These are phyloP conservation scores for Danio tinwini DNA, from an alignment of 2,797 vertebrate genomes.

Conservation along the genomic window DNA sequence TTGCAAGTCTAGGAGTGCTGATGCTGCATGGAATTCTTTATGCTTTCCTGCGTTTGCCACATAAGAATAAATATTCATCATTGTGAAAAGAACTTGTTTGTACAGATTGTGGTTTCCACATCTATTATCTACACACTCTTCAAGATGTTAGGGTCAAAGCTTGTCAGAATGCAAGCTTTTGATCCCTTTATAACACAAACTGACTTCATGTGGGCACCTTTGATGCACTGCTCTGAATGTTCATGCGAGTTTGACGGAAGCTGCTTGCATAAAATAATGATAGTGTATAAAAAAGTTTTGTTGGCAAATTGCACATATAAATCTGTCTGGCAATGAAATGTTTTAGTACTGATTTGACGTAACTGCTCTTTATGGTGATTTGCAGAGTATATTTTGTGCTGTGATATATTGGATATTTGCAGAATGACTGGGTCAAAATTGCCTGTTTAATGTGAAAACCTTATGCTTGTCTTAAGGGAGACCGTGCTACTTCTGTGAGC, in stretches of 20 bases:
- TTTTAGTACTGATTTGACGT: background rate
- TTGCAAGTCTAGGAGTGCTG: constrained; percentile 46
- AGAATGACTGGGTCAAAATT: background rate
- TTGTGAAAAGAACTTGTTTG: constrained; percentile 20
- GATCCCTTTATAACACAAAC: background rate
- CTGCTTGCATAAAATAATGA: constrained; percentile 28
- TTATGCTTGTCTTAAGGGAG: too few relatives aligned
- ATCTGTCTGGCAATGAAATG: background rate
- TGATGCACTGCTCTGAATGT: background rate
- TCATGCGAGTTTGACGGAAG: background rate
- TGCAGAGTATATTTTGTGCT: background rate
- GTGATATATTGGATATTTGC: background rate
- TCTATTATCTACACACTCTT: constrained; percentile 35
- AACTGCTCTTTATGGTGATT: background rate
- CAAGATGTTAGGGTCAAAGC: constrained; percentile 24
- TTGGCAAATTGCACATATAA: background rate
- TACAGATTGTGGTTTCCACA: constrained; percentile 12
- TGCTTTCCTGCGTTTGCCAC: constrained; percentile 30
- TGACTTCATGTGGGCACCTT: constrained; percentile 2
- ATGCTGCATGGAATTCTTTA: constrained; percentile 44
- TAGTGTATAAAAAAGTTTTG: background rate
- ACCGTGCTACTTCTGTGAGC: too few relatives aligned
- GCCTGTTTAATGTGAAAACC: too few relatives aligned
- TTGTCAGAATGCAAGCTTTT: constrained; percentile 10
- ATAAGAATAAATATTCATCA: constrained; percentile 11